These are phyloP conservation scores for Ophion ellenae DNA, from an alignment of 2,888 invertebrate species.

Conservation along the genomic window DNA sequence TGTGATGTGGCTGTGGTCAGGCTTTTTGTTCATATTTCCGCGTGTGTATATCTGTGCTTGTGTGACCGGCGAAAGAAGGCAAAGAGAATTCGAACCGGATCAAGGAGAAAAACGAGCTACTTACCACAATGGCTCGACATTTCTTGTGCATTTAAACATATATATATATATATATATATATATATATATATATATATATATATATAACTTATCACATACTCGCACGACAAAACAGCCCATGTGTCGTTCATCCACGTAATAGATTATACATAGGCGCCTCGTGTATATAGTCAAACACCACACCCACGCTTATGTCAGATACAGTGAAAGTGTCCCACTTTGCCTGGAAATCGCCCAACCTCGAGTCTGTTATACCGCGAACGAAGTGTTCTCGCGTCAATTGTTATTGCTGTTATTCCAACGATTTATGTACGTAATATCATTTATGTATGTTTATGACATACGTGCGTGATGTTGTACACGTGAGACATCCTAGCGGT, in stretches of 20 bases:
- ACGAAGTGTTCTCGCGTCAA: constrained; percentile 46
- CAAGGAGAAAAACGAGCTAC: constrained; percentile 62
- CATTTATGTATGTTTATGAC: not conserved
- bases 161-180: not conserved
- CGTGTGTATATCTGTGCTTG: constrained; percentile 1
- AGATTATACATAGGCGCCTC: constrained; percentile 12
- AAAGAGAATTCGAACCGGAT: constrained; percentile 66
- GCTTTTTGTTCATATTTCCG: constrained; percentile 15
- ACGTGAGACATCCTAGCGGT: not conserved
- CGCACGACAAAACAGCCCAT: not conserved
- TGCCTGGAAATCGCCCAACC: constrained; percentile 49
- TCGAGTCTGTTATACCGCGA: constrained; percentile 61
- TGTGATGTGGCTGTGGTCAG: constrained; percentile 52
- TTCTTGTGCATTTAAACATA: constrained; percentile 35
- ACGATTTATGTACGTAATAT: constrained; percentile 20
- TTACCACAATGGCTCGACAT: constrained; percentile 57
- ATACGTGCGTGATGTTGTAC: not conserved
- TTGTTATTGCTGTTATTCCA: constrained; percentile 33
- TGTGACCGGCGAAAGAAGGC: constrained; percentile 32
- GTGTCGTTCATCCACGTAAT: constrained; percentile 20
- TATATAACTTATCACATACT: constrained; percentile 24
- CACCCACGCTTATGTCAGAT: constrained; percentile 43
- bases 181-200: too few species aligned
- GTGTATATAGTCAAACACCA: constrained; percentile 7
- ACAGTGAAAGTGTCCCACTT: constrained; percentile 69